Conservation (phyloP, 1,140 invertebrate species). For the Neodiprion fabricii region DNA sequence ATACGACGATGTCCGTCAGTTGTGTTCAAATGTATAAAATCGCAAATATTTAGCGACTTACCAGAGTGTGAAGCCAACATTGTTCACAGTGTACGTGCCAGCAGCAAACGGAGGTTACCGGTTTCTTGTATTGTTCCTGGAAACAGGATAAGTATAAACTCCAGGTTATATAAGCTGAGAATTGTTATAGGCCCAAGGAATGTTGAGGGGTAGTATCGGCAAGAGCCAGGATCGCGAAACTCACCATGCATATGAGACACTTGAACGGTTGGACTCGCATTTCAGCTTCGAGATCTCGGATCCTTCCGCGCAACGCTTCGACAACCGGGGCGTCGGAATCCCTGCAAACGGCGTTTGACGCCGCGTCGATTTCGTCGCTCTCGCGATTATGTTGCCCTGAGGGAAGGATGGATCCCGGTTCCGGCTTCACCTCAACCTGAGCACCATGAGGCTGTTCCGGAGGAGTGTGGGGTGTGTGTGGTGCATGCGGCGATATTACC, state of each 20-base stretch:
- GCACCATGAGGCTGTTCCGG: conserved; percentile 41
- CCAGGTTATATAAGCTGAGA: not conserved
- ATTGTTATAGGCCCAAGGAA: conserved; percentile 9
- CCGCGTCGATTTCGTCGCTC: conserved; percentile 55
- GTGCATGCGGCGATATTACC: conserved; percentile 60
- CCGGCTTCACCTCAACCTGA: conserved; percentile 56
- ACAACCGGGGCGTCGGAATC: conserved; percentile 70
- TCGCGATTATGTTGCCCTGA: conserved; percentile 38
- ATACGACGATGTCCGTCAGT: too few relatives aligned
- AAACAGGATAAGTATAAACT: conserved; percentile 29
- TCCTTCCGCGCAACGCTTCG: conserved; percentile 73
- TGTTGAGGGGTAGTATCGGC: not conserved
- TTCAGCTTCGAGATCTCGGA: conserved; percentile 73
- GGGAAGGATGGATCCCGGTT: conserved; percentile 53
- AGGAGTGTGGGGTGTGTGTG: conserved; percentile 43
- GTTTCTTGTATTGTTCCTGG: conserved; percentile 79
- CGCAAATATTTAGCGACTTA: conserved; percentile 46
- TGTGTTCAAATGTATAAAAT: too few relatives aligned
- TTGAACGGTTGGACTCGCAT: conserved; percentile 69
- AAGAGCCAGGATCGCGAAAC: conserved; percentile 35
- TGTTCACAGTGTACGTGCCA: conserved; percentile 97
- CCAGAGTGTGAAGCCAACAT: conserved; percentile 90
- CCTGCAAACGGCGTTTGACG: conserved; percentile 58
- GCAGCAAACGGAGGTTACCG: conserved; percentile 93
- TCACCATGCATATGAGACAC: conserved; percentile 89